A percentile compares a stretch with the other conserved stretches of the same genome.
phyloP scores from a whole-genome alignment of 2,113 vertebrate species.

The Tor tambroides region DNA sequence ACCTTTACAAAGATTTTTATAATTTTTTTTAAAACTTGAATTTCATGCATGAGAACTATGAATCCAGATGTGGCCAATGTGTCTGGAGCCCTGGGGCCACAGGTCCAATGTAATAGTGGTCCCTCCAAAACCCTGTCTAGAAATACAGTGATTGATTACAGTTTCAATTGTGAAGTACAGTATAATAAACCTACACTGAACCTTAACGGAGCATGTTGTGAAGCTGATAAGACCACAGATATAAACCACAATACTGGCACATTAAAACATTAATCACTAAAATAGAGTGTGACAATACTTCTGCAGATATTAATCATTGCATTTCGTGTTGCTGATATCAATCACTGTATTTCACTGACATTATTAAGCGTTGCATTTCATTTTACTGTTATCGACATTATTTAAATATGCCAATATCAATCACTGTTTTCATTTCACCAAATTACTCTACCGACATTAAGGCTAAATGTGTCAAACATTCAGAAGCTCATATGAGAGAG shows the following conservation, averaged over 20 bases:
- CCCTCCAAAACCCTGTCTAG: slow-evolving; percentile 2
- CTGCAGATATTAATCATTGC: not conserved
- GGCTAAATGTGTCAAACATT: slow-evolving; percentile 32
- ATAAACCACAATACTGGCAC: not conserved
- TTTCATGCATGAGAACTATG: not conserved
- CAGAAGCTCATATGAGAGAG: not conserved
- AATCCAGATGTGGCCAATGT: not conserved
- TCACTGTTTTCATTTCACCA: slow-evolving; percentile 12
- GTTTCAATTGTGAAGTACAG: slow-evolving; percentile 6
- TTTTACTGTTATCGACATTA: not conserved
- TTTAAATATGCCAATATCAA: not conserved
- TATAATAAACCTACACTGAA: not conserved
- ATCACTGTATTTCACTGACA: not conserved
- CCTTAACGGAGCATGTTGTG: not conserved
- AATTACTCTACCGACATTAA: slow-evolving; percentile 35
- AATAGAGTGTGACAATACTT: not conserved
- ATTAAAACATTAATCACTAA: not conserved
- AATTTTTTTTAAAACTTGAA: not conserved
- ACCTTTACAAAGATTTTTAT: too few species aligned
- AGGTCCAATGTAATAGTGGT: not conserved
- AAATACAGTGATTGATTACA: slow-evolving; percentile 12
- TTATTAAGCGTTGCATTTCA: too few species aligned
- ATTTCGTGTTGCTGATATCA: not conserved
- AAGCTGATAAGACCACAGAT: not conserved
- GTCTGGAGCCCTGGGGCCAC: not conserved